Evolutionary conservation across 1,140 invertebrate species (phyloP).

Genomic region (Arion vulgaris): DNA sequence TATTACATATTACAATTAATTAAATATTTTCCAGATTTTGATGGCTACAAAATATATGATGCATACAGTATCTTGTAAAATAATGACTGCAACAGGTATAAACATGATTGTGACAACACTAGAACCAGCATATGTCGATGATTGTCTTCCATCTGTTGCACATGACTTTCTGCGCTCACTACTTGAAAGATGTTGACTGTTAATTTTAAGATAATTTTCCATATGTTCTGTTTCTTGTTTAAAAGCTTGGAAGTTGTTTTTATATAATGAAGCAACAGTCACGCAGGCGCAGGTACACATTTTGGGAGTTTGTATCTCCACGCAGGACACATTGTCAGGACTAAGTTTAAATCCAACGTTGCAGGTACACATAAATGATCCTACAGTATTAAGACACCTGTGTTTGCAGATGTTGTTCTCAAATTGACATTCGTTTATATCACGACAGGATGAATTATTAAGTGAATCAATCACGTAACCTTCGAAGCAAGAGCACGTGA

Average conservation of each 20-base stretch:
- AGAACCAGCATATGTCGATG: too few relatives aligned
- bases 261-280: not conserved
- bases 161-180: not conserved
- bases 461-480: not conserved
- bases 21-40: too few relatives aligned
- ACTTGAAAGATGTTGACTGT: not conserved
- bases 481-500: not conserved
- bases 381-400: not conserved
- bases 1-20: too few relatives aligned
- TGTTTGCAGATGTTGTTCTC: not conserved
- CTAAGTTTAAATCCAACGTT: not conserved
- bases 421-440: conserved; percentile 4
- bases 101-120: too few relatives aligned
- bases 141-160: not conserved
- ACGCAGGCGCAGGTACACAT: not conserved
- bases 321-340: not conserved
- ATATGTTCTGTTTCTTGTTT: not conserved
- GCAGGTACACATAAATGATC: not conserved
- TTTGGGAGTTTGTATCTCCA: not conserved
- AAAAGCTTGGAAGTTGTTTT: not conserved
- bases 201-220: not conserved
- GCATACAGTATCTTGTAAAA: too few relatives aligned
- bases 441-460: not conserved
- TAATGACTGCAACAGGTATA: too few relatives aligned
- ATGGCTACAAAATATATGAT: too few relatives aligned